These are phyloP conservation scores for Meiosimyza decipiens DNA, from an alignment of 2,888 invertebrate species.

Conservation along the genomic window DNA sequence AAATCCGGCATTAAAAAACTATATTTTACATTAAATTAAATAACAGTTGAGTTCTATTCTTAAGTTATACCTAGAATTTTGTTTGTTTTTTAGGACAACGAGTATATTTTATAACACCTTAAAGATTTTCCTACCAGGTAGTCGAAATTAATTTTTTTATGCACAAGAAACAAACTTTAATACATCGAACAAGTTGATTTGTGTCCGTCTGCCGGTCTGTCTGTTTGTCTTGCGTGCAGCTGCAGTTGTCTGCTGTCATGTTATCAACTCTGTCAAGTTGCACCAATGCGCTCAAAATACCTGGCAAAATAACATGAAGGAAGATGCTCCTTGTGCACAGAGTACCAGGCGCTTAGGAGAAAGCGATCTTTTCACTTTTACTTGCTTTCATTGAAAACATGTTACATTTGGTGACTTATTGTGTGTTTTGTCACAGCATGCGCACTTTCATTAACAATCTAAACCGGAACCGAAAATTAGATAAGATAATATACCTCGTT, in stretches of 20 bases:
- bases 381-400: background rate
- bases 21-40: too few species aligned
- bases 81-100: background rate
- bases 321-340: constrained; percentile 16
- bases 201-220: constrained; percentile 5
- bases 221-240: background rate
- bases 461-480: too few species aligned
- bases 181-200: background rate
- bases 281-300: background rate
- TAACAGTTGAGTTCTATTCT: too few species aligned
- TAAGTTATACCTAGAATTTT: background rate
- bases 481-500: too few species aligned
- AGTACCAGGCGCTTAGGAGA: constrained; percentile 17
- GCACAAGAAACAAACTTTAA: too few species aligned
- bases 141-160: too few species aligned
- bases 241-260: too few species aligned
- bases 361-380: constrained; percentile 33
- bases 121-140: background rate
- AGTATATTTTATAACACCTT: background rate
- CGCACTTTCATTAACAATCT: too few species aligned
- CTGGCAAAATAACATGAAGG: constrained; percentile 26
- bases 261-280: too few species aligned
- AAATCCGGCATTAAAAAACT: too few species aligned
- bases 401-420: too few species aligned
- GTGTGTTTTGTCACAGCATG: too few species aligned